phyloP scores from a whole-genome alignment of 2,113 vertebrate genomes.

The Telmatochromis brichardi region DNA sequence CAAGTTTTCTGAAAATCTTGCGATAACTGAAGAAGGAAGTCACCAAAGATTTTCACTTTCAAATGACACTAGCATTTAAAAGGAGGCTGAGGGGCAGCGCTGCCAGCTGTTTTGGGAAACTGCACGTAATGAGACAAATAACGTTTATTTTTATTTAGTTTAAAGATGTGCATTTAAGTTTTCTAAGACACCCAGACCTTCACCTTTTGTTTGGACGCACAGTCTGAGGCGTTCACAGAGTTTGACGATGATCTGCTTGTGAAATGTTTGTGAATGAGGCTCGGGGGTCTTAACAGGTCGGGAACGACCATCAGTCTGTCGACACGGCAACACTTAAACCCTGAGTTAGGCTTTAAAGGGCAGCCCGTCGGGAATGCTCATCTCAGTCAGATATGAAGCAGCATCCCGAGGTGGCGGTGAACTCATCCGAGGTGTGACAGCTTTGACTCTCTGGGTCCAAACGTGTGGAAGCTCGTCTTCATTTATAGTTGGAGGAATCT shows the following conservation, averaged over 20 bases:
- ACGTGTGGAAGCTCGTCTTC: rapidly evolving
- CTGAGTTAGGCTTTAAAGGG: background rate
- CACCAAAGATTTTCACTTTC: background rate
- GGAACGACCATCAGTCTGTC: background rate
- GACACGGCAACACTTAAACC: background rate
- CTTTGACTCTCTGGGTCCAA: background rate
- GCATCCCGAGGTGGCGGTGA: background rate
- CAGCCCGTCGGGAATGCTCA: background rate
- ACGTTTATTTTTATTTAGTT: background rate
- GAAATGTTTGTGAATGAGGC: background rate
- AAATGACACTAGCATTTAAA: background rate
- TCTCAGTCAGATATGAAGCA: background rate
- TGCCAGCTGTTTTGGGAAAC: background rate
- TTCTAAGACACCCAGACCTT: background rate
- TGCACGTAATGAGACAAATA: background rate
- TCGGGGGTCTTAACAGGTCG: background rate
- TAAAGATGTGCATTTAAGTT: background rate
- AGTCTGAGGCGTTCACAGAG: background rate
- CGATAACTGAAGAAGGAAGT: background rate
- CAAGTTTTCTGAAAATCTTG: background rate
- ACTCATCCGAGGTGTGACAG: background rate
- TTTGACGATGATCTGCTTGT: rapidly evolving
- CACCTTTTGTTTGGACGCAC: background rate
- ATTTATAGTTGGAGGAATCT: background rate
- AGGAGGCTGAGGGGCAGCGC: rapidly evolving